Evolutionary conservation across 2,113 vertebrate genomes (phyloP), one percentile per base, ranked within the genome.

Genomic region (Notechis scutatus): DNA sequence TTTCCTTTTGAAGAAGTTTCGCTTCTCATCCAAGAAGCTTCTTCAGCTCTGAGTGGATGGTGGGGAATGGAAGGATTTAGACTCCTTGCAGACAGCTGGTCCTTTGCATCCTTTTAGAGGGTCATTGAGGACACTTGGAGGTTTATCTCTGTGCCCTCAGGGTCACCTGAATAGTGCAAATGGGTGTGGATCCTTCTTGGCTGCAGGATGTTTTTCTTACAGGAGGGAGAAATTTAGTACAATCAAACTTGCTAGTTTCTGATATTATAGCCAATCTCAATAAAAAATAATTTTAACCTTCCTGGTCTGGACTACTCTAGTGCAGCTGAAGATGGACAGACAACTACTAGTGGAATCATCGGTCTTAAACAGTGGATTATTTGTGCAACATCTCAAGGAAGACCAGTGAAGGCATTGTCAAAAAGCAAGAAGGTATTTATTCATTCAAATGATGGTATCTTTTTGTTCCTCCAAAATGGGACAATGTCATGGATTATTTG

Each of bases 401-500:
- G 91, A 91, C n/a, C 9, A 85, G 14, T 50, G 11, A 18, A 81
- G 50, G 0, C 10, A 47, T 14, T 20, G 55, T 93, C 81, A 93
- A 23, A 94, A 90, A 4, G 14, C 59, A 26, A 89, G 6, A 55
- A 12, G 74, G 3, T 34, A n/a, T 87, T 94, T 87, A 55, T 55
- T 88, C n/a, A 91, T 87, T 69, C 54, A 56, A 88, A 94, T 34
- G 42, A 85, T 52, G 24, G 26, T 54, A 39, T 4, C 92, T 54
- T 87, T 59, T 86, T 93, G 88, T 57, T 29, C 42, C 69, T 47
- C 93, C 15, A 91, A 56, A 87, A 92, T 94, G 92, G 42, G 14
- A 87, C 21, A 94, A 18, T 26, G 87, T 57, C 92, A 92, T 88
- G 93, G 21, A 90, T 91, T 29, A 91, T 94, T 95, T 95, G 52